These are phyloP conservation scores for Acipenser oxyrinchus DNA, from an alignment of 2,797 vertebrate species.

Conservation along the genomic window DNA sequence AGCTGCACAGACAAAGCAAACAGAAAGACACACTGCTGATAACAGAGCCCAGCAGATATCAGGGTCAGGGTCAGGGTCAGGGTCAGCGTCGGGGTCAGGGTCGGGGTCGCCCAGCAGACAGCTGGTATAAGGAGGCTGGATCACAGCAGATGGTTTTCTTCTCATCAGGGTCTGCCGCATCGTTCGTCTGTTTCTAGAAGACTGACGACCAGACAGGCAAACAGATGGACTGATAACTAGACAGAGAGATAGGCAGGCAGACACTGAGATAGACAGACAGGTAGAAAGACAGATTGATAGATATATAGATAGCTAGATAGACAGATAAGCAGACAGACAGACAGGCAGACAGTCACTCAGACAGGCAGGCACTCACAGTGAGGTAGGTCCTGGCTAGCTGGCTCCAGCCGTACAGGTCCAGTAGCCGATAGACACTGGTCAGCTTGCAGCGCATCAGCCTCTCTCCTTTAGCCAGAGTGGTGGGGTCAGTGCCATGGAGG, in stretches of 20 bases:
- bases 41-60: background rate
- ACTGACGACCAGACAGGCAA: background rate
- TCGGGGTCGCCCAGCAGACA: too few relatives aligned
- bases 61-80: background rate
- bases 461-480: conserved; percentile 83
- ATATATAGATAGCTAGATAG: conserved; percentile 1
- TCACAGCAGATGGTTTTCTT: too few relatives aligned
- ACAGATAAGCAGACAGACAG: background rate
- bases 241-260: conserved; percentile 6
- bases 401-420: conserved; percentile 88
- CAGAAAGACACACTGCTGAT: background rate
- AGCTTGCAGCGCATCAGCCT: conserved; percentile 89
- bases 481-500: conserved; percentile 69
- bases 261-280: background rate
- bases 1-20: conserved; percentile 51
- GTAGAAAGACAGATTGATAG: background rate
- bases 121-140: too few relatives aligned
- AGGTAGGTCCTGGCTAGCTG: conserved; percentile 74
- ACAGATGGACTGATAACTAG: background rate
- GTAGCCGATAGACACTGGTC: conserved; percentile 79
- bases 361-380: conserved; percentile 60
- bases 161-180: too few relatives aligned
- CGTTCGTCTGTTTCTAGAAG: too few relatives aligned
- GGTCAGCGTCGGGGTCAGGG: too few relatives aligned
- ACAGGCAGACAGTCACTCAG: conserved; percentile 5